Evolutionary conservation across 37 sponge, comb jelly and placozoan species (phyloP).

Genomic region (Aplysina aerophoba): DNA sequence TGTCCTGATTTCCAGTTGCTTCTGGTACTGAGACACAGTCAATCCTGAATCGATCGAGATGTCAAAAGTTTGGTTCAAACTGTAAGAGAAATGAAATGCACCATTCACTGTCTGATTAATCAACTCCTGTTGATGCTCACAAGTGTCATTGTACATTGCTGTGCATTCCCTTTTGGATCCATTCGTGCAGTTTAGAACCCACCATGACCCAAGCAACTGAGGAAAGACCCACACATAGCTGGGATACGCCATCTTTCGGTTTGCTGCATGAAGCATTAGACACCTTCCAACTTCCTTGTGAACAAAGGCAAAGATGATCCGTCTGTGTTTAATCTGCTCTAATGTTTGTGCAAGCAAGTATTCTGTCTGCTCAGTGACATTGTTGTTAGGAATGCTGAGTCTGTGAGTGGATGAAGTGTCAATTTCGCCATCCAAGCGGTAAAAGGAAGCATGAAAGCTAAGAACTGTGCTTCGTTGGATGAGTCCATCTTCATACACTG

Average conservation of each 20-base stretch:
- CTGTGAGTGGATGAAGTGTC: too few relatives aligned
- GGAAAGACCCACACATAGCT: constrained; percentile 35
- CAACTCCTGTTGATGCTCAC: background rate
- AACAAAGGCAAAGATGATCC: constrained; percentile 1
- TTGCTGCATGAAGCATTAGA: background rate
- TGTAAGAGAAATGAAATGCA: background rate
- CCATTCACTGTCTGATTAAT: background rate
- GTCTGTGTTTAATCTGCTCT: too few relatives aligned
- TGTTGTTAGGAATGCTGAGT: too few relatives aligned
- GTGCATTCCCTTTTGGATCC: background rate
- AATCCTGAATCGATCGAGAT: background rate
- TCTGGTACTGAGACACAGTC: background rate
- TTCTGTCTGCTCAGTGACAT: too few relatives aligned
- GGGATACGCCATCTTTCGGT: constrained; percentile 1
- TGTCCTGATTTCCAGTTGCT: background rate
- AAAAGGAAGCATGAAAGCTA: background rate
- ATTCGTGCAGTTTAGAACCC: background rate
- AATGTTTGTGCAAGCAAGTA: too few relatives aligned
- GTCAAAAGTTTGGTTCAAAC: background rate
- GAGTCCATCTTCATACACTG: background rate
- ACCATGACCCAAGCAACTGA: background rate
- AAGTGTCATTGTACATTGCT: too few relatives aligned
- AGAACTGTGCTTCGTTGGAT: constrained; percentile 20
- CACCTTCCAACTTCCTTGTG: background rate
- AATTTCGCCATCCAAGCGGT: too few relatives aligned